A percentile compares a stretch with the other conserved stretches of the same genome.
Conservation (phyloP, 2,113 vertebrate species). For the Lamprologus callipterus region DNA sequence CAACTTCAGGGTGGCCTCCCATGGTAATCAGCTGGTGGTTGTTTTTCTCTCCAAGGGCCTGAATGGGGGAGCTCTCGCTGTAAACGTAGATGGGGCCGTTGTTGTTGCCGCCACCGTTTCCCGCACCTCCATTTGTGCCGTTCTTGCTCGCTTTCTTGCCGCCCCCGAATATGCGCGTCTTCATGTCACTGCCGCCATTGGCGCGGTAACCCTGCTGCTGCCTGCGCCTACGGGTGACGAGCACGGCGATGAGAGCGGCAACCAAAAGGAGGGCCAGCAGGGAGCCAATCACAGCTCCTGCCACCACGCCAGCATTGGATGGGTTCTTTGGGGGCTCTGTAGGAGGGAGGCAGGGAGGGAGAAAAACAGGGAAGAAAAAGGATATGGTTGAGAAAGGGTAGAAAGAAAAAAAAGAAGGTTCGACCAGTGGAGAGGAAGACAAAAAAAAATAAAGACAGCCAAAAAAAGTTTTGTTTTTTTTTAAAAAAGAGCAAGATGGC, state of each 20-base stretch:
- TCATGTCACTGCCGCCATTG: conserved; percentile 69
- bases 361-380: conserved; percentile 9
- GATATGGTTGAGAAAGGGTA: conserved; percentile 21
- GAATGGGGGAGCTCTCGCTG: conserved; percentile 55
- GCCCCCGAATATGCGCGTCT: conserved; percentile 78
- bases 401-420: not conserved
- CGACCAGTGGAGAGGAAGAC: not conserved
- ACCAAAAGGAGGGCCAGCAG: conserved; percentile 79
- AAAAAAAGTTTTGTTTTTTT: not conserved
- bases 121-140: conserved; percentile 56
- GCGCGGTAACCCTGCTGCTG: conserved; percentile 68
- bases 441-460: not conserved
- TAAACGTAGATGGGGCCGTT: conserved; percentile 72
- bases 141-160: conserved; percentile 72
- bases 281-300: conserved; percentile 79
- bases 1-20: conserved; percentile 39
- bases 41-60: conserved; percentile 65
- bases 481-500: not conserved
- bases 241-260: conserved; percentile 65
- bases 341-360: conserved; percentile 48
- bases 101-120: conserved; percentile 60
- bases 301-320: conserved; percentile 75
- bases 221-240: conserved; percentile 72
- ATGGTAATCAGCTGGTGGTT: conserved; percentile 61
- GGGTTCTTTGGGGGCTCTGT: conserved; percentile 73